Evolutionary conservation across 2,113 vertebrate genomes (phyloP), one percentile per base, ranked within the genome.

Genomic region (Actinemys pallida): DNA sequence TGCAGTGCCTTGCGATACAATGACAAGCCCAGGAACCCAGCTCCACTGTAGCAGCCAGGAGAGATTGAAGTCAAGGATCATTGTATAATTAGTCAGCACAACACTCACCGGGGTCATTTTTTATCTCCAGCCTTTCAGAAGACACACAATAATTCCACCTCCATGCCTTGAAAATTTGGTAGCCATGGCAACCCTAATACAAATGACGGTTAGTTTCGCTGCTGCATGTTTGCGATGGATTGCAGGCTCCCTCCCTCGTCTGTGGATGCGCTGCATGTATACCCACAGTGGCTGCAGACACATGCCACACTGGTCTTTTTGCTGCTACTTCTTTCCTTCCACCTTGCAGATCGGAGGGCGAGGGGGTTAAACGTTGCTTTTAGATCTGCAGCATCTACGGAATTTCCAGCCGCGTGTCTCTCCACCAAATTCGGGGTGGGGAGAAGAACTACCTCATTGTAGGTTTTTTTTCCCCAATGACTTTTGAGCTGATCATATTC

Each of bases 151-250:
- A 39, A 14, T 96, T 96, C 84, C n/a, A 95, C 96, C 97, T 96
- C 80, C 93, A 96, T 94, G 90, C 95, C 91, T 82, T 69, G 93
- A 39, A 89, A 89, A 94, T 96, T 93, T 82, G 93, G 97, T 98
- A 96, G 96, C 97, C 86, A 97, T 98, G 97, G 98, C 96, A 98
- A 98, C 98, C 69, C 76, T 19, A 29, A 31, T 50, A 56, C 17
- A 94, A 97, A 95, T 10, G 14, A 82, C 65, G 57, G 90, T 86
- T 95, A 3, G 0, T 72, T 91, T 92, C 12, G 13, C 19, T 83
- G 10, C 83, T 9, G 79, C 11, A 24, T 0, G 3, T 45, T 81
- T 8, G 75, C 72, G 65, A 57, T 1, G 3, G 0, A 35, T 1
- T 53, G 81, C 83, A 52, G 83, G 3, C 49, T 80, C 86, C 53